A percentile compares a stretch with the other conserved stretches of the same genome.
Conservation (phyloP, 2,888 invertebrate genomes). For the Dynastes hyllus region DNA sequence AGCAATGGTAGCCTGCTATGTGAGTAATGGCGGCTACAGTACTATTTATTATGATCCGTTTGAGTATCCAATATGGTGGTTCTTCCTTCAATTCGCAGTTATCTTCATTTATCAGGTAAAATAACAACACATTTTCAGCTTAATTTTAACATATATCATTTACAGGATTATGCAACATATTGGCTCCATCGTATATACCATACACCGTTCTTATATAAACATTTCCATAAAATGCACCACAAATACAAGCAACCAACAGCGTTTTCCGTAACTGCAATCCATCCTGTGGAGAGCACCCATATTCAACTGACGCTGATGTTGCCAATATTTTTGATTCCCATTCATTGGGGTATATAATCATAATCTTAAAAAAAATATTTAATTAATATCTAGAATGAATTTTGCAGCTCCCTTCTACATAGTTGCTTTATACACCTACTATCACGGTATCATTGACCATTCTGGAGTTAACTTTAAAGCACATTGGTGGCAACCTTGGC, state of each 20-base stretch:
- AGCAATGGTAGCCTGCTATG: slow-evolving; percentile 78
- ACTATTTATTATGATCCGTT: slow-evolving; percentile 77
- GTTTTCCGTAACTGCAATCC: slow-evolving; percentile 84
- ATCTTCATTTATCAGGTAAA: slow-evolving; percentile 78
- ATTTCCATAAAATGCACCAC: slow-evolving; percentile 84
- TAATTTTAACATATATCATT: slow-evolving; percentile 31
- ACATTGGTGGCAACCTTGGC: slow-evolving; percentile 85
- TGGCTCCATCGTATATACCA: slow-evolving; percentile 81
- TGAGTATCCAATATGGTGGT: slow-evolving; percentile 78
- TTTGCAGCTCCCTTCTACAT: slow-evolving; percentile 70
- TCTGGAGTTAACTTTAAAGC: slow-evolving; percentile 83
- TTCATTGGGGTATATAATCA: slow-evolving; percentile 78
- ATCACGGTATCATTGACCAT: slow-evolving; percentile 84
- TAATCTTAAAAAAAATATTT: not conserved
- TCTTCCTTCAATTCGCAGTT: slow-evolving; percentile 77
- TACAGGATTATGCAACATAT: slow-evolving; percentile 79
- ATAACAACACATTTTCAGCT: not conserved
- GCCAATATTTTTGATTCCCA: slow-evolving; percentile 78
- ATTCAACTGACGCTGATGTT: slow-evolving; percentile 77
- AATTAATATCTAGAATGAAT: not conserved
- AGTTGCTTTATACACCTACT: slow-evolving; percentile 76
- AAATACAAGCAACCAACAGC: slow-evolving; percentile 85
- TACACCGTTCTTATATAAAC: slow-evolving; percentile 79
- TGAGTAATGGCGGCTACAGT: slow-evolving; percentile 79
- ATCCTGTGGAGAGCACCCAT: slow-evolving; percentile 80